Conservation (phyloP, 2,113 vertebrate species). For the Stercorarius parasiticus region DNA sequence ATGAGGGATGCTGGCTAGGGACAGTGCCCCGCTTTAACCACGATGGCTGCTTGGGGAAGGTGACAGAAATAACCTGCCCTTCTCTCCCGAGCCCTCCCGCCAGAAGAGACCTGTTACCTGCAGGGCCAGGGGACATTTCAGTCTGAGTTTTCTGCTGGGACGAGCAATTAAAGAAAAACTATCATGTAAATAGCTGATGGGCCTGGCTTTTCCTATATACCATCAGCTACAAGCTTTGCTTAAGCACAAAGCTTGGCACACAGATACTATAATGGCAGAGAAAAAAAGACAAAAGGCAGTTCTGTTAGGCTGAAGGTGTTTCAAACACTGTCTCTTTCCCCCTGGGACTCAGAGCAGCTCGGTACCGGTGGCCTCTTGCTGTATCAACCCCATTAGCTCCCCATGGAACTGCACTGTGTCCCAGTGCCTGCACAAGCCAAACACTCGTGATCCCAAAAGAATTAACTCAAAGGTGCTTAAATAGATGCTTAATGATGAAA, state of each 20-base stretch:
- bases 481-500: background rate
- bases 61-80: background rate
- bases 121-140: background rate
- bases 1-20: background rate
- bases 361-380: rapidly evolving
- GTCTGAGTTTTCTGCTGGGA: background rate
- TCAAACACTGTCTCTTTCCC: background rate
- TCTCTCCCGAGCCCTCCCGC: background rate
- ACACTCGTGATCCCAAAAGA: background rate
- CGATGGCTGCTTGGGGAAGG: background rate
- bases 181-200: background rate
- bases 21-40: background rate
- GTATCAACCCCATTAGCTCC: too few species aligned
- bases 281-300: background rate
- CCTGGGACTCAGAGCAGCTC: background rate
- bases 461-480: background rate
- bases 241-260: background rate
- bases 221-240: background rate
- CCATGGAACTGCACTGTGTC: rapidly evolving
- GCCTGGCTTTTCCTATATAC: background rate
- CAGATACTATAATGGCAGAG: background rate
- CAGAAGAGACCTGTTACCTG: background rate
- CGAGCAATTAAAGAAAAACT: background rate
- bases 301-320: background rate
- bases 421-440: background rate